These are phyloP conservation scores for Eueremaeus valkanovi DNA, from an alignment of 2,888 invertebrate genomes.

Conservation along the genomic window DNA sequence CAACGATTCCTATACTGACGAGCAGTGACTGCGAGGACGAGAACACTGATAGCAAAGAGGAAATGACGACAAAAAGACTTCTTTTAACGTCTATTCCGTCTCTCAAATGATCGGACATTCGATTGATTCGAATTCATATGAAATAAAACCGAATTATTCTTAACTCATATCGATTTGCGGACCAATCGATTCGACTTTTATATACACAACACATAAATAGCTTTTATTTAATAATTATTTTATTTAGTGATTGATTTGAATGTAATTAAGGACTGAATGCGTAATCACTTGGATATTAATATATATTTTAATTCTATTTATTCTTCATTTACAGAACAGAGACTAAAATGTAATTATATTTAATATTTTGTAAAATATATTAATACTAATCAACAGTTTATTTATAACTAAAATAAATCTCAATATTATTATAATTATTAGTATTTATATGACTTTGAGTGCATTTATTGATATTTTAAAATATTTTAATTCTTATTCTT, in stretches of 20 bases:
- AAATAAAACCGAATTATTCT: not conserved
- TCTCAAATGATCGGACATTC: not conserved
- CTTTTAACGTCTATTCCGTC: slow-evolving; percentile 16
- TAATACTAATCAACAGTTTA: no score
- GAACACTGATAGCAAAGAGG: not conserved
- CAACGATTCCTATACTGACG: slow-evolving; percentile 35
- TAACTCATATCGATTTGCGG: not conserved
- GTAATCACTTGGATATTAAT: no score
- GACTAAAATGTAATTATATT: no score
- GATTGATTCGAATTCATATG: not conserved
- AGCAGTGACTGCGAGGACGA: slow-evolving; percentile 15
- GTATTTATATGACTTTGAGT: no score
- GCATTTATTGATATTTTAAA: no score
- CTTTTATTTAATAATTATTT: no score
- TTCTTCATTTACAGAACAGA: no score
- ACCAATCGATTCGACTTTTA: not conserved
- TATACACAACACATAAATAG: not conserved
- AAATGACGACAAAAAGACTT: slow-evolving; percentile 25
- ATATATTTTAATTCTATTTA: no score
- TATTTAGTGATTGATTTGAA: no score
- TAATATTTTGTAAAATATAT: no score
- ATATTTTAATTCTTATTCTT: no score
- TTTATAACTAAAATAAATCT: not conserved
- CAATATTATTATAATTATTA: not conserved
- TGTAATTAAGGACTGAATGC: no score